These are phyloP conservation scores for Pyxicephalus adspersus DNA, from an alignment of 2,113 vertebrate species.

Conservation along the genomic window DNA sequence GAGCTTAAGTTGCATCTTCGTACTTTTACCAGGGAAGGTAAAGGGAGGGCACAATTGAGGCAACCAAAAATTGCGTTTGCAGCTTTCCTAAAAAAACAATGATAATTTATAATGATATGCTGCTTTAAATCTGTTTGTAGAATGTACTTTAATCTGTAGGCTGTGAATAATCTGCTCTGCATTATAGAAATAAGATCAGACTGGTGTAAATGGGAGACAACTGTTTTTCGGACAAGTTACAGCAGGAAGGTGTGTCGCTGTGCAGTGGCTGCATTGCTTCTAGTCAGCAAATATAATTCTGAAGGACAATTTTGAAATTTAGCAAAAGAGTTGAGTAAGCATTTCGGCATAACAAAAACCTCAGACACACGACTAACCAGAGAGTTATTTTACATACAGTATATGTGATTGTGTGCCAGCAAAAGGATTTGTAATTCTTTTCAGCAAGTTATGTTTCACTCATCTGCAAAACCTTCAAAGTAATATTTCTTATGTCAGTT, in stretches of 20 bases:
- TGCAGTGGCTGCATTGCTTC: neutral
- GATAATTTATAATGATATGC: neutral
- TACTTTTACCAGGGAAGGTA: neutral
- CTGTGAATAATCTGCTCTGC: neutral
- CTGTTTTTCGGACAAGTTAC: neutral
- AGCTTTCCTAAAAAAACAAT: neutral
- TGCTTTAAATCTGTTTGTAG: constrained; percentile 1
- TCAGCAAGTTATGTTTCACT: too few relatives aligned
- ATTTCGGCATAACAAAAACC: too few relatives aligned
- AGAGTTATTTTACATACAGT: too few relatives aligned
- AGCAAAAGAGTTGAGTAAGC: too few relatives aligned
- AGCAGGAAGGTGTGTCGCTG: neutral
- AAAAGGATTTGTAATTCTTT: too few relatives aligned
- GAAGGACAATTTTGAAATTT: neutral
- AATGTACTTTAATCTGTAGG: constrained; percentile 1
- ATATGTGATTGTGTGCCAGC: too few relatives aligned
- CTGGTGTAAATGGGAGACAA: neutral
- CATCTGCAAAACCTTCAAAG: too few relatives aligned
- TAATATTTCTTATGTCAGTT: too few relatives aligned
- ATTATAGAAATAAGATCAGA: neutral
- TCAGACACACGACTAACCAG: too few relatives aligned
- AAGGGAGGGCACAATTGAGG: neutral
- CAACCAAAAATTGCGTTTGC: neutral
- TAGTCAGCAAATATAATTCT: neutral
- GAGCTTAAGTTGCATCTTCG: neutral